Conservation (phyloP, 2,888 invertebrate genomes). For the Parelbella ahira region DNA sequence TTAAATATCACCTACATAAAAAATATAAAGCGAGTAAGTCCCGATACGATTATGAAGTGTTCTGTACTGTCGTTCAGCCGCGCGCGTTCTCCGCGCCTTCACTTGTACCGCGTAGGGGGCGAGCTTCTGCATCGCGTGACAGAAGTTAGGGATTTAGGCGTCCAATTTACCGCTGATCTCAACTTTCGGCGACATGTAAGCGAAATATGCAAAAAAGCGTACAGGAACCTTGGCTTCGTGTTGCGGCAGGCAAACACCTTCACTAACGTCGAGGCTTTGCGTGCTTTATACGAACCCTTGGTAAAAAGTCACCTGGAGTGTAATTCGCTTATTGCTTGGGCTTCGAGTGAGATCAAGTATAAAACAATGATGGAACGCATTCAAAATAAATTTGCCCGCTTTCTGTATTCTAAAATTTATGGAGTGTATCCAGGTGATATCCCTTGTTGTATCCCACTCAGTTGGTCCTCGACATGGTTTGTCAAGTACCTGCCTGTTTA, state of each 20-base stretch:
- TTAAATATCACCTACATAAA: too few species aligned
- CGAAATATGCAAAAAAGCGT: conserved; percentile 22
- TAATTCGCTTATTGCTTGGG: conserved; percentile 24
- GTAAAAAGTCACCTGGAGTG: conserved; percentile 25
- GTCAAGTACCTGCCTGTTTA: too few species aligned
- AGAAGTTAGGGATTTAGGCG: background rate
- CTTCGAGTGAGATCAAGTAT: conserved; percentile 15
- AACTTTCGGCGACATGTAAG: conserved; percentile 14
- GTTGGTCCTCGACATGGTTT: too few species aligned
- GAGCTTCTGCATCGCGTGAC: background rate
- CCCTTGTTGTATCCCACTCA: conserved; percentile 6
- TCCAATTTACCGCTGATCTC: conserved; percentile 5
- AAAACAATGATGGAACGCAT: conserved; percentile 4
- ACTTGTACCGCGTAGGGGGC: conserved; percentile 1
- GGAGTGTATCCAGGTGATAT: conserved; percentile 3
- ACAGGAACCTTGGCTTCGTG: conserved; percentile 3
- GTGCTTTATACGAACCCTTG: conserved; percentile 20
- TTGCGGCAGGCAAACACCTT: background rate
- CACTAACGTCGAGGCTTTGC: conserved; percentile 2
- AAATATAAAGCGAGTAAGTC: too few species aligned
- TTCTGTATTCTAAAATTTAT: conserved; percentile 1
- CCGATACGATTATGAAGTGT: too few species aligned
- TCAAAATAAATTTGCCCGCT: conserved; percentile 5
- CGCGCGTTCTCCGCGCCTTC: background rate
- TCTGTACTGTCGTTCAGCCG: conserved; percentile 2